A percentile compares a stretch with the other conserved stretches of the same genome.
These are phyloP conservation scores for Euspilapteryx auroguttella DNA, from an alignment of 2,888 invertebrate species.

Conservation along the genomic window DNA sequence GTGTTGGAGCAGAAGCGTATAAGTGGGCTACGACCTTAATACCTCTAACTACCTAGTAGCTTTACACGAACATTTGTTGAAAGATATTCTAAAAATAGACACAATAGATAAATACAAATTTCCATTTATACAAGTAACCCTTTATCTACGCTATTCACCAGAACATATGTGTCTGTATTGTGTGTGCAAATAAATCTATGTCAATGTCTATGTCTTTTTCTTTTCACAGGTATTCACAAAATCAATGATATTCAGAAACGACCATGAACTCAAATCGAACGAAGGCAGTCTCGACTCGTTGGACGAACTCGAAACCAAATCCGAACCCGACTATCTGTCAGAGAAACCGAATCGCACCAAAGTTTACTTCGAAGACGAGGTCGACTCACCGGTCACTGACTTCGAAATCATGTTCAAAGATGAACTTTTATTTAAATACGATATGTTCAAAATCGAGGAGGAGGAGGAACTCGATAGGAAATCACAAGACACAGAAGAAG, in stretches of 20 bases:
- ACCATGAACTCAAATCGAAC: constrained; percentile 33
- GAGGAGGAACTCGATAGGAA: constrained; percentile 42
- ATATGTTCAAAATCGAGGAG: constrained; percentile 53
- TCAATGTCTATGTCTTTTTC: too few species aligned
- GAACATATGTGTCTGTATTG: too few species aligned
- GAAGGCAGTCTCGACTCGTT: constrained; percentile 28
- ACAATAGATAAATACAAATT: too few species aligned
- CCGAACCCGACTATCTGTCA: constrained; percentile 39
- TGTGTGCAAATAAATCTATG: too few species aligned
- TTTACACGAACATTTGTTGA: too few species aligned
- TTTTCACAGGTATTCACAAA: constrained; percentile 58
- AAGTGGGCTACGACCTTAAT: too few species aligned
- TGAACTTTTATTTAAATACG: constrained; percentile 33
- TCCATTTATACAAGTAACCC: too few species aligned
- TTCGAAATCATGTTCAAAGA: constrained; percentile 60
- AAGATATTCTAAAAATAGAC: too few species aligned
- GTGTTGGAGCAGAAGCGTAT: too few species aligned
- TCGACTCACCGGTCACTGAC: constrained; percentile 49
- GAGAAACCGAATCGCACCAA: constrained; percentile 46
- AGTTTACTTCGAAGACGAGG: constrained; percentile 53
- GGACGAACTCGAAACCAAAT: constrained; percentile 46
- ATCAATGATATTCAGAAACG: constrained; percentile 52
- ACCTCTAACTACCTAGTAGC: too few species aligned
- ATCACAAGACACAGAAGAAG: constrained; percentile 41
- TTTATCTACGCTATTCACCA: too few species aligned